Conservation (phyloP, 2,113 vertebrate genomes). For the Macrotus californicus region DNA sequence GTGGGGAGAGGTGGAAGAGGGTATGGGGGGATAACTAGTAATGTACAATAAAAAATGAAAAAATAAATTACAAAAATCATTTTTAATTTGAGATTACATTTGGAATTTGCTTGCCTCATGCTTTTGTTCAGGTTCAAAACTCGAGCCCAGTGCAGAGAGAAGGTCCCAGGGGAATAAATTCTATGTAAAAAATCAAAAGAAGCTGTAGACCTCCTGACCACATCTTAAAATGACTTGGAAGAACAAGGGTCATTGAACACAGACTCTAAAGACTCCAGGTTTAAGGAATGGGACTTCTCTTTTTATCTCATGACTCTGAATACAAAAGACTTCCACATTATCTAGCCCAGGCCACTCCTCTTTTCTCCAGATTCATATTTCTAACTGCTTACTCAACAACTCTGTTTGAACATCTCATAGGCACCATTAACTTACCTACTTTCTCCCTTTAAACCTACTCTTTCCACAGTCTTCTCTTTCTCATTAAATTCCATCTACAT, state of each 20-base stretch:
- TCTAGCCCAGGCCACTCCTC: not conserved
- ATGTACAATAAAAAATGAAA: too few relatives aligned
- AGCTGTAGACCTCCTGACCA: fast-evolving
- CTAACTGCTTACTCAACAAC: not conserved
- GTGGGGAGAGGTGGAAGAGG: too few relatives aligned
- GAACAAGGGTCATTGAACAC: not conserved
- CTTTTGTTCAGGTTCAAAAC: not conserved
- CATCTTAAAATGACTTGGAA: not conserved
- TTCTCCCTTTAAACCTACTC: not conserved
- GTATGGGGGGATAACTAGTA: too few relatives aligned
- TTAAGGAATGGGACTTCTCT: not conserved
- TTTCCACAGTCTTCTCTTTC: not conserved
- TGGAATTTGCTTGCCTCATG: not conserved
- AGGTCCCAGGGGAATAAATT: not conserved
- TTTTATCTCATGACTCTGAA: not conserved
- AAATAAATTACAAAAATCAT: not conserved
- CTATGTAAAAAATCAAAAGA: not conserved
- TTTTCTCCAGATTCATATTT: not conserved
- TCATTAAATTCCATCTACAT: not conserved
- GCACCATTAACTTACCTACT: not conserved
- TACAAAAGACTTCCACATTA: not conserved
- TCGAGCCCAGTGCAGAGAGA: not conserved
- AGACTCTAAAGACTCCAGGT: not conserved
- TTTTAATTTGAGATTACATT: not conserved
- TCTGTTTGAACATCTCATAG: not conserved